phyloP scores from a whole-genome alignment of 2,113 vertebrate genomes.

The Monarcha castaneiventris region DNA sequence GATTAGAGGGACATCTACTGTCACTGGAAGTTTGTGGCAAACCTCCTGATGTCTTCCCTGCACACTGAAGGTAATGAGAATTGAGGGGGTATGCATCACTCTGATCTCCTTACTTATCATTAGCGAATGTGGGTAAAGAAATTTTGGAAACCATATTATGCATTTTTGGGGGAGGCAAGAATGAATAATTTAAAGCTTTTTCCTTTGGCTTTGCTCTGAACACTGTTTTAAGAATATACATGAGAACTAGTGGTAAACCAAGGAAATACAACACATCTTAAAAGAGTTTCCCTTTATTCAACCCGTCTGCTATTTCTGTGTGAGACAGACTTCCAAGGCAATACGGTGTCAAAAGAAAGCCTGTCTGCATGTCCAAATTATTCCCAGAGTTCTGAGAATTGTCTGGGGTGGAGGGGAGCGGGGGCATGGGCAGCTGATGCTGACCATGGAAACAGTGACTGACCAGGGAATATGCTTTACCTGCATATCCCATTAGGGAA shows the following conservation, averaged over 20 bases:
- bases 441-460: background rate
- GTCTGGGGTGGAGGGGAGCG: fast-evolving
- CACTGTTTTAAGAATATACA: background rate
- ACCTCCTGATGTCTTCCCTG: background rate
- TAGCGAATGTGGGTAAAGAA: background rate
- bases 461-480: background rate
- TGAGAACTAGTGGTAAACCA: background rate
- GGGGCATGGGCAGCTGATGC: fast-evolving
- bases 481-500: background rate
- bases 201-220: background rate
- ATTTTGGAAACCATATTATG: background rate
- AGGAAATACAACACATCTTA: background rate
- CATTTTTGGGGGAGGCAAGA: background rate
- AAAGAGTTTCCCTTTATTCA: background rate
- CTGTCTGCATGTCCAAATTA: background rate
- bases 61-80: background rate
- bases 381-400: background rate
- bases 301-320: background rate
- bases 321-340: background rate
- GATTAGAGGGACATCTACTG: background rate
- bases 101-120: background rate
- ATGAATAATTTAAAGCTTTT: background rate
- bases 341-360: background rate
- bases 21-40: background rate
- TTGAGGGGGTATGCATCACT: background rate